Conservation (phyloP, 2,888 invertebrate species). For the Dioctria linearis region DNA sequence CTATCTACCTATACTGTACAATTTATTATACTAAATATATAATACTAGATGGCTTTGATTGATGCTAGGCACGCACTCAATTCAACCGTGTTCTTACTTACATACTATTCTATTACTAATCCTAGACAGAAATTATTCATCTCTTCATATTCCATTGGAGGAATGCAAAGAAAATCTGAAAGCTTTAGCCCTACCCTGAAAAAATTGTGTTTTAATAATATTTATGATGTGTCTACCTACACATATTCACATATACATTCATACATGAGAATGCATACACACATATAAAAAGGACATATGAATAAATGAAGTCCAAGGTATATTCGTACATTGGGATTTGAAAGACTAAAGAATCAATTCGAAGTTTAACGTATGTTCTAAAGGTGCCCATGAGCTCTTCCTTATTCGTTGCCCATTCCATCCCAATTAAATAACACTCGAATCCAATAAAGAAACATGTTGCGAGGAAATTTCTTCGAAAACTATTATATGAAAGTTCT, state of each 20-base stretch:
- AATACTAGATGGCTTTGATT: neutral
- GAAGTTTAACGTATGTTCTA: too few species aligned
- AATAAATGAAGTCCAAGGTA: neutral
- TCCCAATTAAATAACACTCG: too few species aligned
- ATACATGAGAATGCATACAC: too few species aligned
- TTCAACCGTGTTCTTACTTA: neutral
- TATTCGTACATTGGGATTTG: neutral
- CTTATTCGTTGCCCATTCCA: too few species aligned
- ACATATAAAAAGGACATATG: neutral
- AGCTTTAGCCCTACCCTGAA: neutral
- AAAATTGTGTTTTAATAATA: neutral
- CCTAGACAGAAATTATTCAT: slow-evolving; percentile 20
- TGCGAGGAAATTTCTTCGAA: too few species aligned
- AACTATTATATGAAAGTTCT: too few species aligned
- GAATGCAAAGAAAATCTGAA: slow-evolving; percentile 28
- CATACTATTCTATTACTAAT: slow-evolving; percentile 9
- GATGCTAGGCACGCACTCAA: slow-evolving; percentile 21
- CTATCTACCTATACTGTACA: neutral
- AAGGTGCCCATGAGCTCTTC: too few species aligned
- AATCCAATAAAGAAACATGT: too few species aligned
- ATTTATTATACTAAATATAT: too few species aligned
- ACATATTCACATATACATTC: too few species aligned
- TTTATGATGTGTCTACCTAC: too few species aligned
- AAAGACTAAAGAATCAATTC: slow-evolving; percentile 18
- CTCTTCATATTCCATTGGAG: neutral